Percentiles rank a stretch among this genome's conserved stretches.
phyloP scores from a whole-genome alignment of 2,888 invertebrate species.

The Diabrotica balteata region DNA sequence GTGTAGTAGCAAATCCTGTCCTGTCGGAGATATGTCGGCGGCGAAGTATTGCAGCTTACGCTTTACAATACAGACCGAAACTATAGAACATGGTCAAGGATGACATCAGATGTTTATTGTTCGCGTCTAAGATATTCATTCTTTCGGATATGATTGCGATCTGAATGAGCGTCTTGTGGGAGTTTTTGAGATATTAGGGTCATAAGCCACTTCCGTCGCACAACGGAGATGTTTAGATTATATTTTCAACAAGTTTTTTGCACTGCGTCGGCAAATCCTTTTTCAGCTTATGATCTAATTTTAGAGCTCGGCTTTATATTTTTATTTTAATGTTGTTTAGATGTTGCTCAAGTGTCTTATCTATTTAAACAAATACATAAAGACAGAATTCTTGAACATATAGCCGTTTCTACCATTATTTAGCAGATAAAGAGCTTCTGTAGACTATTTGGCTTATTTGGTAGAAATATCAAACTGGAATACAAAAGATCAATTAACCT shows the following conservation, averaged over 20 bases:
- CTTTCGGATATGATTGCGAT: conserved; percentile 25
- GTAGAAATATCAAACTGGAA: no score
- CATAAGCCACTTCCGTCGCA: conserved; percentile 28
- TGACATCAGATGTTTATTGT: conserved; percentile 30
- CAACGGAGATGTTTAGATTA: conserved; percentile 19
- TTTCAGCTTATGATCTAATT: not conserved
- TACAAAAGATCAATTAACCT: no score
- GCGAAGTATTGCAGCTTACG: conserved; percentile 17
- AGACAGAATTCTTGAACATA: no score
- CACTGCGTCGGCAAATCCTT: not conserved
- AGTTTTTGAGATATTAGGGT: conserved; percentile 30
- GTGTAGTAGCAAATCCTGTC: conserved; percentile 1
- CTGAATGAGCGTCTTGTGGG: conserved; percentile 28
- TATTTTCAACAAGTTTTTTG: conserved; percentile 11
- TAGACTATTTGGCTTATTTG: no score
- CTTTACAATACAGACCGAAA: conserved; percentile 26
- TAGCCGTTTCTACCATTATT: no score
- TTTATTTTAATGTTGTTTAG: no score
- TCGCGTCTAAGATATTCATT: conserved; percentile 26
- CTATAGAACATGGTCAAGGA: conserved; percentile 31
- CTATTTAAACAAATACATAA: no score
- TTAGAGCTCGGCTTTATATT: no score
- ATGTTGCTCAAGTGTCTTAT: no score
- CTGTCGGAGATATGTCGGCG: conserved; percentile 16
- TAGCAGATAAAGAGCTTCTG: no score